phyloP scores from a whole-genome alignment of 2,888 invertebrate genomes.

The Steinernema scapterisci region DNA sequence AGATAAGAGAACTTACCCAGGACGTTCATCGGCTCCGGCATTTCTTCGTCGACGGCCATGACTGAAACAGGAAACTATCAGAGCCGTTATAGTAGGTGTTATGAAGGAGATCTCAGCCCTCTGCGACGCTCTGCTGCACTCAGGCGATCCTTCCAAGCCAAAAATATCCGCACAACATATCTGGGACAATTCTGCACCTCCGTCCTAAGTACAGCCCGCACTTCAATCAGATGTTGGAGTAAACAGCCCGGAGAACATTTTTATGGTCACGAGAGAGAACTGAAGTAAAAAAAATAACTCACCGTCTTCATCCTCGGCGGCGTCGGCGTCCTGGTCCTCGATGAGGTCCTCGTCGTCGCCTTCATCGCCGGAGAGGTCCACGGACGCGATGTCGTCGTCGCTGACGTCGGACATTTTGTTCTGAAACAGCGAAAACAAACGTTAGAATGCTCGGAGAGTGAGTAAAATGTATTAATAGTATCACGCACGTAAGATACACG shows the following conservation, averaged over 20 bases:
- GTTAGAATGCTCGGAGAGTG: background rate
- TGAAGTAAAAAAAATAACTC: too few species aligned
- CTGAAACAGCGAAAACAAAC: background rate
- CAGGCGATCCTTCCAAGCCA: too few species aligned
- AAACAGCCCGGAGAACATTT: background rate
- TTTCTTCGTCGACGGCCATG: conserved; percentile 19
- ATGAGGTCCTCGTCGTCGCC: conserved; percentile 46
- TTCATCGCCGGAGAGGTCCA: conserved; percentile 26
- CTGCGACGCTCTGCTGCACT: too few species aligned
- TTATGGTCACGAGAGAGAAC: conserved; percentile 37
- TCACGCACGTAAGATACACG: too few species aligned
- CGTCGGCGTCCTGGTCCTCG: conserved; percentile 41
- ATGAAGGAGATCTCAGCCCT: too few species aligned
- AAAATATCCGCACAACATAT: too few species aligned
- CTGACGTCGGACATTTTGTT: background rate
- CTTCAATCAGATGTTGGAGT: too few species aligned
- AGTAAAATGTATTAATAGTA: too few species aligned
- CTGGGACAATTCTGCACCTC: too few species aligned
- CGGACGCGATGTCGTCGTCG: conserved; percentile 14
- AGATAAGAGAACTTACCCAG: background rate
- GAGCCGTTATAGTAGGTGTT: too few species aligned
- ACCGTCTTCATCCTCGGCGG: conserved; percentile 38
- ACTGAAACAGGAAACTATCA: background rate
- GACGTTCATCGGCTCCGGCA: conserved; percentile 7
- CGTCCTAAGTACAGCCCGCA: too few species aligned